Base-by-base conservation (phyloP, 1,140 invertebrate species). In the Meteorus sp. region DNA sequence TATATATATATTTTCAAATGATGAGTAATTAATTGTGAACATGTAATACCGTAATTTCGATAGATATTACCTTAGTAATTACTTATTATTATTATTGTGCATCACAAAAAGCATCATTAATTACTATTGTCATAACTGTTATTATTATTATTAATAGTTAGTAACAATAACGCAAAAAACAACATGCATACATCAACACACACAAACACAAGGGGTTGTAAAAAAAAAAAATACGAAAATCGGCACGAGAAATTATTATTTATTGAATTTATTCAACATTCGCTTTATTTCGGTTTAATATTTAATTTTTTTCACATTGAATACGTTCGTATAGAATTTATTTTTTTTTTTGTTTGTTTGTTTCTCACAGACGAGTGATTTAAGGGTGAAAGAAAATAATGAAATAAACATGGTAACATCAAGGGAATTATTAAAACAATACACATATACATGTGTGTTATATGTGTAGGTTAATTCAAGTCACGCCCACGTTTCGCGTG, bases 1-100 rank as follows among this genome's bases (percentile, higher is more conserved):
- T n/a, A n/a, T n/a, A n/a, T n/a, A n/a, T n/a, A n/a, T n/a, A n/a
- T n/a, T n/a, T n/a, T n/a, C n/a, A n/a, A n/a, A n/a, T n/a, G 61
- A 66, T 69, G 61, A 63, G 22, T 50, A 50, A 39, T n/a, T 39
- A 39, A 39, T 39, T 13, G 35, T 39, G 15, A 39, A 39, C 35
- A 39, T 39, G 35, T 56, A 48, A 59, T 39, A 39, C 35, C 35
- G 35, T 13, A 39, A 56, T 13, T 22, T 39, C 59, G 19, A 53
- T 59, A 22, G 48, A 44, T 11, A 15, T 33, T 23, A 53, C 15
- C 25, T 51, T 19, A 50, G 37, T 39, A 23, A 22, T 31, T 56
- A 66, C 59, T 69, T 65, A 65, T 62, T 65, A 68, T 68, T 66
- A 72, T 68, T 66, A 71, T 66, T 68, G 68, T 70, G 68, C 68